Conservation (phyloP, 1,140 invertebrate species). For the Condylostylus longicornis region DNA sequence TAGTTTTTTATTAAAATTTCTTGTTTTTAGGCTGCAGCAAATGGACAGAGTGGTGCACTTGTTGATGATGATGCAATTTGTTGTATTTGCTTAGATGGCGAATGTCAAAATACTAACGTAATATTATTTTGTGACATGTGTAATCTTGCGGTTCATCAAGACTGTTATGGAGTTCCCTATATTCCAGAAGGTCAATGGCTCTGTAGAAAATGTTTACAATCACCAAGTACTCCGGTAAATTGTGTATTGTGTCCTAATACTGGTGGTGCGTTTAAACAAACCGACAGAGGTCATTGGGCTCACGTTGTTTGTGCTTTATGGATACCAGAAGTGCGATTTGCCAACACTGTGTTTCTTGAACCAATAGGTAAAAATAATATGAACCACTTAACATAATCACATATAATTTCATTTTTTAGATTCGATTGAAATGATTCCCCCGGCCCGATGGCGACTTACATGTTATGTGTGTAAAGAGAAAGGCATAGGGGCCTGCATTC, state of each 20-base stretch:
- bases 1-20: too few species aligned
- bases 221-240: slow-evolving; percentile 86
- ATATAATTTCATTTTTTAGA: slow-evolving; percentile 42
- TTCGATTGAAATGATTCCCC: slow-evolving; percentile 88
- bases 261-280: slow-evolving; percentile 97
- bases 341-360: slow-evolving; percentile 93
- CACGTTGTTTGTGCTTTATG: slow-evolving; percentile 97
- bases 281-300: slow-evolving; percentile 89
- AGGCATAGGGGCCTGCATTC: slow-evolving; percentile 89
- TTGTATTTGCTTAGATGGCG: slow-evolving; percentile 88
- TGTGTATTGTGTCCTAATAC: slow-evolving; percentile 96
- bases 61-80: slow-evolving; percentile 97
- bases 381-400: too few species aligned
- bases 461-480: slow-evolving; percentile 95
- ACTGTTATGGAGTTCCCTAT: slow-evolving; percentile 96
- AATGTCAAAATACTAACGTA: slow-evolving; percentile 49
- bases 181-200: slow-evolving; percentile 99
- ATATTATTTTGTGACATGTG: slow-evolving; percentile 98
- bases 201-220: slow-evolving; percentile 86
- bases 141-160: slow-evolving; percentile 96
- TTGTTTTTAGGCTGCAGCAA: slow-evolving; percentile 32
- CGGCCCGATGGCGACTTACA: slow-evolving; percentile 84
- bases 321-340: slow-evolving; percentile 97
- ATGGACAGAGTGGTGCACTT: slow-evolving; percentile 51
- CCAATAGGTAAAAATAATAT: slow-evolving; percentile 50